Percentiles rank a stretch among this genome's conserved stretches.
These are phyloP conservation scores for Agrochola circellaris DNA, from an alignment of 2,888 invertebrate genomes.

Conservation along the genomic window DNA sequence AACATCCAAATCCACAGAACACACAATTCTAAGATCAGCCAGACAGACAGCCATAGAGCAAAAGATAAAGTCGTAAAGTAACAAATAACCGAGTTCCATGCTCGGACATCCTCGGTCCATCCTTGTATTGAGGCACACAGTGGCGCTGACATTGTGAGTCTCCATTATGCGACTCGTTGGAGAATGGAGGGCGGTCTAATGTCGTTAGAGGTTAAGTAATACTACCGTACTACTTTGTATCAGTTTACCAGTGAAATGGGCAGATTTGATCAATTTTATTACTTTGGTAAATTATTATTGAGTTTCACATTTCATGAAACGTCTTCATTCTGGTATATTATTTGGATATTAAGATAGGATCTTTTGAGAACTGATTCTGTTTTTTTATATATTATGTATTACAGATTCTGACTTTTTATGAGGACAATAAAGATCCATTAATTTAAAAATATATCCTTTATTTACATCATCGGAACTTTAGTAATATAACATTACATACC, in stretches of 20 bases:
- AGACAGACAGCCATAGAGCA: neutral
- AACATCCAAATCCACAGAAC: neutral
- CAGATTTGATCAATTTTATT: slow-evolving; percentile 51
- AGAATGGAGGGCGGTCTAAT: slow-evolving; percentile 28
- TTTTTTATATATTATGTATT: neutral
- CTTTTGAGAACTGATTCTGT: neutral
- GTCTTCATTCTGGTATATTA: slow-evolving; percentile 6
- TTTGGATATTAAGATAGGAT: neutral
- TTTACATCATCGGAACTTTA: too few species aligned
- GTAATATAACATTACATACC: too few species aligned
- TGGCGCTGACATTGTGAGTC: slow-evolving; percentile 52
- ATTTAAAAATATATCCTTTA: too few species aligned
- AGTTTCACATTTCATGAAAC: slow-evolving; percentile 12
- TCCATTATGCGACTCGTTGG: slow-evolving; percentile 67
- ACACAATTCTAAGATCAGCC: neutral
- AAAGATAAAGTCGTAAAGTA: neutral
- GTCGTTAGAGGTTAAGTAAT: slow-evolving; percentile 44
- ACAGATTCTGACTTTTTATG: neutral
- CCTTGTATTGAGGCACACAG: neutral
- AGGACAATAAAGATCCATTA: neutral
- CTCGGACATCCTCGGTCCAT: neutral
- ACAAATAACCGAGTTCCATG: neutral
- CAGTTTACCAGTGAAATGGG: slow-evolving; percentile 4
- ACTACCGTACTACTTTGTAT: slow-evolving; percentile 1
- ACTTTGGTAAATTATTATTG: slow-evolving; percentile 51